phyloP scores from a whole-genome alignment of 2,797 vertebrate species.

The Cichlasoma orientale region DNA sequence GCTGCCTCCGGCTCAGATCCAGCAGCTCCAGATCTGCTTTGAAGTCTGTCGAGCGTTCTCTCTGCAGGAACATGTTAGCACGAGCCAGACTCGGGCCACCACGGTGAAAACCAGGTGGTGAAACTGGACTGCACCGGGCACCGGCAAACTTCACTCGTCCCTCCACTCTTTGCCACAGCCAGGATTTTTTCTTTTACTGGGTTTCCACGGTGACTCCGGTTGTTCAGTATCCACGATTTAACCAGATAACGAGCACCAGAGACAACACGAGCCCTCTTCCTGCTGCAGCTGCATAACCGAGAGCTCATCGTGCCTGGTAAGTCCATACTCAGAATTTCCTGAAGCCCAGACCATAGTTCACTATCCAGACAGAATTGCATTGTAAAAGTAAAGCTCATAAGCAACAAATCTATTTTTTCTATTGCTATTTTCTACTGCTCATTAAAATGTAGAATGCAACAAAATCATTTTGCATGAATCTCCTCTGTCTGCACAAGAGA shows the following conservation, averaged over 20 bases:
- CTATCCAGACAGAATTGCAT: rapidly evolving
- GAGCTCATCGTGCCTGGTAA: rapidly evolving
- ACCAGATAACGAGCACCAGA: background rate
- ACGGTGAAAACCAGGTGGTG: background rate
- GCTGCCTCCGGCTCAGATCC: background rate
- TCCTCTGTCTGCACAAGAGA: background rate
- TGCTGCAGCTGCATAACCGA: background rate
- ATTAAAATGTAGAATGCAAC: too few relatives aligned
- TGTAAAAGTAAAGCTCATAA: background rate
- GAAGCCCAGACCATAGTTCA: background rate
- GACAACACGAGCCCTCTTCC: background rate
- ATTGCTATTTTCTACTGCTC: background rate
- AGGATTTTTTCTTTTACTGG: background rate
- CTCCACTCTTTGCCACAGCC: background rate
- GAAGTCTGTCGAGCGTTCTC: background rate
- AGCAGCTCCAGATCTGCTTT: background rate
- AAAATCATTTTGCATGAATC: too few relatives aligned
- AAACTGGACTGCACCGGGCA: background rate
- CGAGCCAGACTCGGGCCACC: background rate
- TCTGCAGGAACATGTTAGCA: background rate
- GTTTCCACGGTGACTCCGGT: background rate
- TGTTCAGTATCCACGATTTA: background rate
- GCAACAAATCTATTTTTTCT: background rate
- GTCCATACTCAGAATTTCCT: background rate
- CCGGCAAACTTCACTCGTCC: background rate